These are phyloP conservation scores for Castor canadensis DNA, from an alignment of 2,113 vertebrate species.

Conservation along the genomic window DNA sequence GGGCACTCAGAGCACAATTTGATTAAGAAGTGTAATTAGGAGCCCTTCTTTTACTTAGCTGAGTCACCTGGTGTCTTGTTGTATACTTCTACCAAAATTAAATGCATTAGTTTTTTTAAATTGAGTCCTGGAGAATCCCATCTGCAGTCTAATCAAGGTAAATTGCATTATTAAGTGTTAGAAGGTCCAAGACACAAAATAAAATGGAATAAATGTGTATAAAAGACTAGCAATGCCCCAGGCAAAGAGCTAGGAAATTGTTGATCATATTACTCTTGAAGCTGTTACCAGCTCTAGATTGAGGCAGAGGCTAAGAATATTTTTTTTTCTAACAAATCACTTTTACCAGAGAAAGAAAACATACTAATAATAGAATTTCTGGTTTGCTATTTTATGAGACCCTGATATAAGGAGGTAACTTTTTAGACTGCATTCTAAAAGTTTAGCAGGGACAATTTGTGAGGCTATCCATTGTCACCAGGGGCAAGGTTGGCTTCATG, in stretches of 20 bases:
- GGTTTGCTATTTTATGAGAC: conserved; percentile 26
- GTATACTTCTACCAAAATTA: conserved; percentile 63
- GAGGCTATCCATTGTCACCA: neutral
- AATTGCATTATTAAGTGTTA: conserved; percentile 74
- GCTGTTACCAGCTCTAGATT: neutral
- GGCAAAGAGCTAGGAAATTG: conserved; percentile 47
- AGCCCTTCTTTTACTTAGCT: conserved; percentile 47
- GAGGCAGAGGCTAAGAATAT: conserved; percentile 14
- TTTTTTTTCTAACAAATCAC: conserved; percentile 4
- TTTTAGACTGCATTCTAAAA: neutral
- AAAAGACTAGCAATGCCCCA: conserved; percentile 54
- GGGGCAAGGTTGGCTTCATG: neutral
- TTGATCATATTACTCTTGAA: conserved; percentile 40
- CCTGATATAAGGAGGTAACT: neutral
- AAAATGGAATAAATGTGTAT: conserved; percentile 62
- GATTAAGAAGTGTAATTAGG: conserved; percentile 67
- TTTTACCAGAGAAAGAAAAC: conserved; percentile 29
- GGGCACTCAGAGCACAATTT: conserved; percentile 44
- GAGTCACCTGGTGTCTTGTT: conserved; percentile 56
- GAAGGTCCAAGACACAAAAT: conserved; percentile 55
- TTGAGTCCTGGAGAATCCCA: conserved; percentile 53
- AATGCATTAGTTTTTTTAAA: conserved; percentile 71
- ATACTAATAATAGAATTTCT: conserved; percentile 54
- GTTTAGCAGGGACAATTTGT: neutral
- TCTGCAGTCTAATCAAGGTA: conserved; percentile 59